Base-by-base conservation (phyloP, 1,140 invertebrate genomes). In the Dendroctonus valens region DNA sequence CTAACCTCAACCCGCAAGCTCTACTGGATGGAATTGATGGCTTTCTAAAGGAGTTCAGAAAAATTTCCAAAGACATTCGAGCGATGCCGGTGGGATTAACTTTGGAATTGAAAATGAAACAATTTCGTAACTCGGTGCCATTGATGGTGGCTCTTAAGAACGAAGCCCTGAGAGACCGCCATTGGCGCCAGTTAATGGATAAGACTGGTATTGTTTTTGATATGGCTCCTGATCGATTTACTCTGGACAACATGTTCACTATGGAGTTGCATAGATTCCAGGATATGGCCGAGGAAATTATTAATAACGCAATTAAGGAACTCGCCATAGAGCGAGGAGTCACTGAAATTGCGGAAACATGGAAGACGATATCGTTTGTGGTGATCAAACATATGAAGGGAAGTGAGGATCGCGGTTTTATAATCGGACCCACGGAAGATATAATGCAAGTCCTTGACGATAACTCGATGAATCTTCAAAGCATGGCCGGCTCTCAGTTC, bases 81-180 rank as follows among this genome's bases (percentile, higher is more conserved):
- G 70, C 76, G 2, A 79, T 88, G 49, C 76, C 81, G 0, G 83
- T 89, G 5, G 92, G 87, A 0, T 73, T 84, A 51, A 83, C 84
- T 40, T 71, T 97, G n/a, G 87, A 93, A 67, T 76, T 84, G 5
- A 89, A 88, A 71, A 93, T 97, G 91, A 93, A 90, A 71, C 88
- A 91, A 70, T 96, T 96, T 78, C 91, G 91, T 76, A 87, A 87
- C 70, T 88, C 92, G 0, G 86, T 96, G 6, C 93, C 93, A 0
- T 77, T 97, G 14, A 94, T 96, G 86, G 88, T 94, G 8, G 91
- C 94, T 54, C 76, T 97, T 39, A 96, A 96, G 77, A 91, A 95
- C 77, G 93, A 96, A 73, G 92, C 93, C 0, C 85, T 96, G 76
- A 78, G 92, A 41, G 90, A 93, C 63, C 83, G 92, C 41, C 94